A percentile compares a stretch with the other conserved stretches of the same genome.
Evolutionary conservation across 2,888 invertebrate genomes (phyloP).

Genomic region (Leptopilina drosophilae): DNA sequence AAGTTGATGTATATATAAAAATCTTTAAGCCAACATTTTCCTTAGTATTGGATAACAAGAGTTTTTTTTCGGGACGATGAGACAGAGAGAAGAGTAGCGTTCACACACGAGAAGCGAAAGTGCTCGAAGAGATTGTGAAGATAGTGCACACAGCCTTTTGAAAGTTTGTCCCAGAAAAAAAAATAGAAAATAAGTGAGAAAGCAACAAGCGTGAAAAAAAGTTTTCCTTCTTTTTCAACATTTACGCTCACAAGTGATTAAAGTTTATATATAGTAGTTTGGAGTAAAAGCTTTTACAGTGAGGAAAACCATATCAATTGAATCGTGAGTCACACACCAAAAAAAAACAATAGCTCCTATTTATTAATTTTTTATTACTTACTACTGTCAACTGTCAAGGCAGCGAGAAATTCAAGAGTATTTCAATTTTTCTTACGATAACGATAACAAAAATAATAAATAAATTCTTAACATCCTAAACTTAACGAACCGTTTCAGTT

Average conservation of each 20-base stretch:
- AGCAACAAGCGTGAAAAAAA: conserved; percentile 34
- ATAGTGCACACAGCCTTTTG: conserved; percentile 48
- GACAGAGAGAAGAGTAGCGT: conserved; percentile 45
- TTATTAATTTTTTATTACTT: conserved; percentile 66
- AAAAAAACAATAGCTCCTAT: conserved; percentile 44
- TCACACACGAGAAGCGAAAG: conserved; percentile 41
- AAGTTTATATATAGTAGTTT: not conserved
- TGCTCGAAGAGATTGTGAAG: conserved; percentile 34
- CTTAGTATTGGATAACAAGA: conserved; percentile 73
- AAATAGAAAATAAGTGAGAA: not conserved
- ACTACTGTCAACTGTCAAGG: conserved; percentile 73
- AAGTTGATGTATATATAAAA: not conserved
- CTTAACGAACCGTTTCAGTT: no score
- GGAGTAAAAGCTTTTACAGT: conserved; percentile 7
- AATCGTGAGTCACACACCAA: not conserved
- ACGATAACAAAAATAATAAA: not conserved
- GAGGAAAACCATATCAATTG: conserved; percentile 9
- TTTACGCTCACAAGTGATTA: not conserved
- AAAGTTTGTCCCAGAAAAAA: conserved; percentile 38
- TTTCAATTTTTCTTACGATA: not conserved
- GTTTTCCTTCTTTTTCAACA: not conserved
- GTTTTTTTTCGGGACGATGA: conserved; percentile 43
- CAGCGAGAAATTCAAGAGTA: conserved; percentile 66
- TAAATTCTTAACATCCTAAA: no score
- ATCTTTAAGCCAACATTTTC: conserved; percentile 55